Conservation (phyloP, 2,113 vertebrate species). For the Silurus meridionalis region DNA sequence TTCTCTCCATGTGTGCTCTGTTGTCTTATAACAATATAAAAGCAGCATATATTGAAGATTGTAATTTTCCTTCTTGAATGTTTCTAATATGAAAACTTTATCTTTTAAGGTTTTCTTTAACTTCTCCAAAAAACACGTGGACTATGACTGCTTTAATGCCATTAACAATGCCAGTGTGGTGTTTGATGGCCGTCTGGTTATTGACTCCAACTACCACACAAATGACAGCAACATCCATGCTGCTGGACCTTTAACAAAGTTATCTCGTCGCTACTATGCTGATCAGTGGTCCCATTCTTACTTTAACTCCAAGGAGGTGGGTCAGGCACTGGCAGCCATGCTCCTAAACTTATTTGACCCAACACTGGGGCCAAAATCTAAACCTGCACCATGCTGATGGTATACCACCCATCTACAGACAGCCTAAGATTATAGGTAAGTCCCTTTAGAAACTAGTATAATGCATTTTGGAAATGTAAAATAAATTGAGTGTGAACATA, state of each 20-base stretch:
- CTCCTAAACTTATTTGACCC: constrained; percentile 83
- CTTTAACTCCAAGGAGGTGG: constrained; percentile 88
- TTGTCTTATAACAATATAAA: not conserved
- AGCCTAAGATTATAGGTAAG: constrained; percentile 70
- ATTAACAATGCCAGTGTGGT: constrained; percentile 81
- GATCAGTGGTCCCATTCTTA: constrained; percentile 78
- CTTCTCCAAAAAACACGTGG: constrained; percentile 78
- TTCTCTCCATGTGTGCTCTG: not conserved
- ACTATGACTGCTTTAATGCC: constrained; percentile 79
- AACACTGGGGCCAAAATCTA: constrained; percentile 55
- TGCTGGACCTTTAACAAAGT: constrained; percentile 90
- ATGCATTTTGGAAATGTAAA: not conserved
- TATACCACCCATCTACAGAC: constrained; percentile 78
- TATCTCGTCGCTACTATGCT: constrained; percentile 76
- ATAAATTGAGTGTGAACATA: not conserved
- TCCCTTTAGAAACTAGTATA: not conserved
- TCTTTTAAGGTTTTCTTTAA: constrained; percentile 81
- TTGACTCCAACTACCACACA: constrained; percentile 79
- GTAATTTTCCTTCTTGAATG: not conserved
- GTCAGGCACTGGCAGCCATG: constrained; percentile 78
- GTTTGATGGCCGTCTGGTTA: constrained; percentile 84
- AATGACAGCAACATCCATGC: constrained; percentile 78
- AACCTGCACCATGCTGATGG: constrained; percentile 59
- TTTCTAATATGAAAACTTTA: constrained; percentile 2
- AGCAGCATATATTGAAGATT: not conserved